Evolutionary conservation across 2,113 vertebrate species (phyloP).

Genomic region (Cololabis saira): DNA sequence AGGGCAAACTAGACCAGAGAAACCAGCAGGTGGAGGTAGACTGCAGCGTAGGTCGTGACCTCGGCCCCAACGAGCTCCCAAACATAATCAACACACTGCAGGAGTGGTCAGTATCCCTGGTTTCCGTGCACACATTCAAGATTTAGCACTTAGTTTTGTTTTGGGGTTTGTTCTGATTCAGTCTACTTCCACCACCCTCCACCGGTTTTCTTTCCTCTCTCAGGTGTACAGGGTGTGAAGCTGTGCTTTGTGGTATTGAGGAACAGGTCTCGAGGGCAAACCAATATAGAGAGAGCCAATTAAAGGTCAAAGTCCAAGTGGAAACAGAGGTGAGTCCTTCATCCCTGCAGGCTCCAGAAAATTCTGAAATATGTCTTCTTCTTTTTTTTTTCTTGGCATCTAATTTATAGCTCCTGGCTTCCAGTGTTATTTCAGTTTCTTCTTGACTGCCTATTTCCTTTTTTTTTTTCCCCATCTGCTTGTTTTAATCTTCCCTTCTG

Average conservation of each 20-base stretch:
- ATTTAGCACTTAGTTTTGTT: slow-evolving; percentile 32
- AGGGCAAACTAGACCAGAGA: slow-evolving; percentile 97
- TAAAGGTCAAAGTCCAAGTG: slow-evolving; percentile 95
- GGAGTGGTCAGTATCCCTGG: slow-evolving; percentile 88
- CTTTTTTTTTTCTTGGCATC: slow-evolving; percentile 1
- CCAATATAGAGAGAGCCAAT: slow-evolving; percentile 94
- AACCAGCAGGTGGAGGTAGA: slow-evolving; percentile 98
- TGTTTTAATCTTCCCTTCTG: not conserved
- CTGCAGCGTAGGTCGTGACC: slow-evolving; percentile 95
- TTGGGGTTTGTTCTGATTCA: not conserved
- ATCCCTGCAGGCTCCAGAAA: slow-evolving; percentile 11
- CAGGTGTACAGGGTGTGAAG: slow-evolving; percentile 96
- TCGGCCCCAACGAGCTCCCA: slow-evolving; percentile 93
- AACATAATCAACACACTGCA: slow-evolving; percentile 94
- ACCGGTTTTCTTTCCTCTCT: not conserved
- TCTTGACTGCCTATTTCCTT: slow-evolving; percentile 15
- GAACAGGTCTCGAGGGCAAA: slow-evolving; percentile 95
- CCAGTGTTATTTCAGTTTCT: slow-evolving; percentile 47
- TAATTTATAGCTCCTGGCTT: slow-evolving; percentile 20
- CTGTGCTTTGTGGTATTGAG: slow-evolving; percentile 93
- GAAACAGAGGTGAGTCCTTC: slow-evolving; percentile 91
- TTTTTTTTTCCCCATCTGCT: slow-evolving; percentile 2
- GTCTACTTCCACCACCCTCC: not conserved
- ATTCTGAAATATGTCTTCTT: slow-evolving; percentile 30
- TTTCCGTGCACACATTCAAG: slow-evolving; percentile 7